Evolutionary conservation across 2,113 vertebrate genomes (phyloP).

Genomic region (Pelobates fuscus): DNA sequence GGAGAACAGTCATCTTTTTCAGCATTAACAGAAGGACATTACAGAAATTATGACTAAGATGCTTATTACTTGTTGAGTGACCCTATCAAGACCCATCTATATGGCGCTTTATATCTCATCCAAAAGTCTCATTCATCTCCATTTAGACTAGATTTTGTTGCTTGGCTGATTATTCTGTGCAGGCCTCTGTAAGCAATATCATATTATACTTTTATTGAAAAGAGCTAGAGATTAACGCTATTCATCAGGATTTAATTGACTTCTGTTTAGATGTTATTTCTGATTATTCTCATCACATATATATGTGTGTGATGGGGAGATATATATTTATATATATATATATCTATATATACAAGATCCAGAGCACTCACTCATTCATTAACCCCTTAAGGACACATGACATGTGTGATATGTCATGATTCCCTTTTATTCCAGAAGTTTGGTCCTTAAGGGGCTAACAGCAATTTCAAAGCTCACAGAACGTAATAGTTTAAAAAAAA

Average conservation of each 20-base stretch:
- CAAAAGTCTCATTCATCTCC: conserved; percentile 23
- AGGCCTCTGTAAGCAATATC: not conserved
- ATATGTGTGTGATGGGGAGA: no score
- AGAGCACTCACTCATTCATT: no score
- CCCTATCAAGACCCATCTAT: conserved; percentile 28
- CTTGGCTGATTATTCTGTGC: conserved; percentile 3
- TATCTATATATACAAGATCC: no score
- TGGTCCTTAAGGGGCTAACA: no score
- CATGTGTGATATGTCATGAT: no score
- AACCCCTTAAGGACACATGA: no score
- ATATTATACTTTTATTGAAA: not conserved
- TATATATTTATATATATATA: no score
- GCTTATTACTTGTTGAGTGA: conserved; percentile 39
- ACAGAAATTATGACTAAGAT: not conserved
- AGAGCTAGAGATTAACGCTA: conserved; percentile 1
- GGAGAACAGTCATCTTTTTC: conserved; percentile 37
- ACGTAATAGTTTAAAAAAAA: no score
- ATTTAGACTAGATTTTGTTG: conserved; percentile 5
- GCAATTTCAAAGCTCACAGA: no score
- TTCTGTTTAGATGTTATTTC: not conserved
- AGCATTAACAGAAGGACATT: conserved; percentile 48
- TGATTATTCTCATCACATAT: not conserved
- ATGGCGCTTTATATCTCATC: conserved; percentile 5
- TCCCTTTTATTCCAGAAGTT: no score
- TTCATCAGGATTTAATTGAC: conserved; percentile 6